Evolutionary conservation across 2,797 vertebrate species (phyloP).

Genomic region (Pantherophis alleghaniensis): DNA sequence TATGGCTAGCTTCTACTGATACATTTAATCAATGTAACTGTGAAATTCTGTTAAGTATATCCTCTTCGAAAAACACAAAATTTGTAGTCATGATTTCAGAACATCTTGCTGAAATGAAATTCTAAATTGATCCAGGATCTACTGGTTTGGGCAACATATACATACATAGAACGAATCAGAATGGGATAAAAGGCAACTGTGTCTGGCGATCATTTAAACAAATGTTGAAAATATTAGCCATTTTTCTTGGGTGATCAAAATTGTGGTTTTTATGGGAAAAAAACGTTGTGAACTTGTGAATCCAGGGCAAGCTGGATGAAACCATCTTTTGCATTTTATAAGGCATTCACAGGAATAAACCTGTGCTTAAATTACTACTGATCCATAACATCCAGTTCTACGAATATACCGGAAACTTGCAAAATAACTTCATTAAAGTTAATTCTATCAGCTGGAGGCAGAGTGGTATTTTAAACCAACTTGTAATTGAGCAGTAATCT

Average conservation of each 20-base stretch:
- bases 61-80: not conserved
- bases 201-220: not conserved
- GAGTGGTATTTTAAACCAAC: not conserved
- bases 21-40: not conserved
- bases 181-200: not conserved
- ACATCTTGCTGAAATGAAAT: not conserved
- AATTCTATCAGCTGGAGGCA: not conserved
- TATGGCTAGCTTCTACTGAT: not conserved
- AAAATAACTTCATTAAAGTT: not conserved
- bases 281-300: not conserved
- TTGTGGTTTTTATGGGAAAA: not conserved
- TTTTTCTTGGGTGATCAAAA: not conserved
- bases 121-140: not conserved
- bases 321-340: not conserved
- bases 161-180: not conserved
- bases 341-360: not conserved
- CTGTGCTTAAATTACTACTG: not conserved
- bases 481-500: not conserved
- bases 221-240: not conserved
- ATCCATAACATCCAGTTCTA: not conserved
- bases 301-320: not conserved
- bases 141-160: not conserved
- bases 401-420: not conserved
- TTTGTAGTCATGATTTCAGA: not conserved
- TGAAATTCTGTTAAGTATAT: not conserved